Conservation (phyloP, 2,113 vertebrate genomes). For the Gavialis gangeticus region DNA sequence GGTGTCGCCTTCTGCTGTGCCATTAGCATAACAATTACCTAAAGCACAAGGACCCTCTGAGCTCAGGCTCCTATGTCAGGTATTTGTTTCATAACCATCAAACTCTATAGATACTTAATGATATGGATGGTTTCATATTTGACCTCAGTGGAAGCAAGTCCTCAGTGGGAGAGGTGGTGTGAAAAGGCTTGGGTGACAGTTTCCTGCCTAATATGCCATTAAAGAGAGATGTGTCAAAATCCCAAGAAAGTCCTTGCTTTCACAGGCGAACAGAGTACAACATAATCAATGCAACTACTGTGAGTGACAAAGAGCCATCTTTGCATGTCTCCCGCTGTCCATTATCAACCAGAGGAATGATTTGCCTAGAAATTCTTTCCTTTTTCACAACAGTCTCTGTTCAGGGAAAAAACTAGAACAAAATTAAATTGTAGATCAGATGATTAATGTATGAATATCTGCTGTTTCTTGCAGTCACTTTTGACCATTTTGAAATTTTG, state of each 20-base stretch:
- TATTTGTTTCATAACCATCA: background rate
- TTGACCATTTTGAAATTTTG: conserved; percentile 98
- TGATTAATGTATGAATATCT: conserved; percentile 25
- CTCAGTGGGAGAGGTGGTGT: background rate
- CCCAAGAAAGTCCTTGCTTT: background rate
- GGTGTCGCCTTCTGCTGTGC: no score
- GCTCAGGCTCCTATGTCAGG: background rate
- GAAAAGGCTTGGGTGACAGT: rapidly evolving
- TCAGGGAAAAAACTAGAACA: background rate
- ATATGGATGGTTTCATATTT: background rate
- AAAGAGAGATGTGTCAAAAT: background rate
- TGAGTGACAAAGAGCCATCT: background rate
- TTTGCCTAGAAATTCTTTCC: rapidly evolving
- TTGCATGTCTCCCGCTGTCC: background rate
- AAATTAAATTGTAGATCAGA: background rate
- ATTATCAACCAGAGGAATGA: background rate
- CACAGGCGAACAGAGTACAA: background rate
- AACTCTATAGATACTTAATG: background rate
- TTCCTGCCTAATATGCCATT: background rate
- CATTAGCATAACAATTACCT: rapidly evolving
- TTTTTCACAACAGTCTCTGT: background rate
- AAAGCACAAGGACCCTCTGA: background rate
- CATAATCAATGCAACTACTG: background rate
- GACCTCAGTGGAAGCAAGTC: background rate
- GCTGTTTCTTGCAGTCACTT: conserved; percentile 88